Conservation (phyloP, 2,113 vertebrate genomes). For the Gallinago jamesoni region DNA sequence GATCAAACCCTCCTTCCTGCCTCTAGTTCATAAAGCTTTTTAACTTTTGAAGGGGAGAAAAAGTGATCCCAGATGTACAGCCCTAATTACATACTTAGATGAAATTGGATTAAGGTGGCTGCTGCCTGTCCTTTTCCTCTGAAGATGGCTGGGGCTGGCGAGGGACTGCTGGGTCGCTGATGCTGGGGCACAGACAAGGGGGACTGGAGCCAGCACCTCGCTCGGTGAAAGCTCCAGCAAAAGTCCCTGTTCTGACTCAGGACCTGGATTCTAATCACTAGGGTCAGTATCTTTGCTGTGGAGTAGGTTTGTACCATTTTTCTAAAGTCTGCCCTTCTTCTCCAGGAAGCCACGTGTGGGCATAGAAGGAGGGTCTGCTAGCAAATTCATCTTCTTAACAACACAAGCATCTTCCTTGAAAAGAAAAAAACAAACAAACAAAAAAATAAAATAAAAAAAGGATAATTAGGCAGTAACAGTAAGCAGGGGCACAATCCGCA, state of each 20-base stretch:
- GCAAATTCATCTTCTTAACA: not conserved
- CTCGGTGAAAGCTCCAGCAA: not conserved
- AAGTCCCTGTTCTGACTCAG: not conserved
- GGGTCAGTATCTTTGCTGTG: not conserved
- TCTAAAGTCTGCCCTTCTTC: not conserved
- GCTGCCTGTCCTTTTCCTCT: slow-evolving; percentile 49
- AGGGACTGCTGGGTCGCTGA: not conserved
- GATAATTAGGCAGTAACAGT: not conserved
- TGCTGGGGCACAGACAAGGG: not conserved
- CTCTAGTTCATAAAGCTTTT: slow-evolving; percentile 60
- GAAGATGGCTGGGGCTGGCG: not conserved
- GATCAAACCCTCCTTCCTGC: slow-evolving; percentile 57
- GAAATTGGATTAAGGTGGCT: slow-evolving; percentile 68
- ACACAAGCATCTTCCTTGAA: not conserved
- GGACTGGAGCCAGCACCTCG: not conserved
- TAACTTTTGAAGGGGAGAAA: slow-evolving; percentile 59
- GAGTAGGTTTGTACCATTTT: not conserved
- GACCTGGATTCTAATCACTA: not conserved
- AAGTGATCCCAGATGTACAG: slow-evolving; percentile 69
- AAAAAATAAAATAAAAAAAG: too few relatives aligned
- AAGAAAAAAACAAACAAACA: too few relatives aligned
- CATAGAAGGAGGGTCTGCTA: not conserved
- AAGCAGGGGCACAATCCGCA: not conserved
- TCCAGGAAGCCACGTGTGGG: rapidly evolving
- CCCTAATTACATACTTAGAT: slow-evolving; percentile 67